Evolutionary conservation across 2,113 vertebrate genomes (phyloP).

Genomic region (Marmota flaviventris): DNA sequence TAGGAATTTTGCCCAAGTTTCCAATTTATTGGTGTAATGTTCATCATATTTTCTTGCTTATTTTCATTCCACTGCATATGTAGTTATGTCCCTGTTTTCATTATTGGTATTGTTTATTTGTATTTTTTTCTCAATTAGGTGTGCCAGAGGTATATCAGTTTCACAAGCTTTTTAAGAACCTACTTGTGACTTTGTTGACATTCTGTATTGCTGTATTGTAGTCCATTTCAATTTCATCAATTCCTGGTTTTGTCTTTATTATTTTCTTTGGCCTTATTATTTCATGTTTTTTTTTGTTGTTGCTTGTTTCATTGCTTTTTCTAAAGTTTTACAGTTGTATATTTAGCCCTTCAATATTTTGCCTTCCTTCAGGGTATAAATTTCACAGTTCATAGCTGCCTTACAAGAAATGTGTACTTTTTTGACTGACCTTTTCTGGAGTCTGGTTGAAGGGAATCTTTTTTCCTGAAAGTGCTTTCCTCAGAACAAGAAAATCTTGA

Average conservation of each 20-base stretch:
- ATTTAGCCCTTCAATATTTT: not conserved
- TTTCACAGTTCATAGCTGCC: not conserved
- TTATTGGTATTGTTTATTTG: not conserved
- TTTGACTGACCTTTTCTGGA: not conserved
- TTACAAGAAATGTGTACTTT: not conserved
- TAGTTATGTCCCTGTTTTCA: not conserved
- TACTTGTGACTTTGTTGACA: not conserved
- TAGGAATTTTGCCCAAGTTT: not conserved
- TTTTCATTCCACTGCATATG: not conserved
- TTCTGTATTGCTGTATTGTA: not conserved
- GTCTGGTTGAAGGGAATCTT: not conserved
- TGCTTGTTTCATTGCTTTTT: not conserved
- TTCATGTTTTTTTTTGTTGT: not conserved
- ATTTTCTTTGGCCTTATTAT: constrained; percentile 9
- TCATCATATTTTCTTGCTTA: not conserved
- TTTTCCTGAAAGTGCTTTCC: not conserved
- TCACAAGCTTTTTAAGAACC: not conserved
- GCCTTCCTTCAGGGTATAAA: not conserved
- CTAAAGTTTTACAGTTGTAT: not conserved
- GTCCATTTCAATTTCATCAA: not conserved
- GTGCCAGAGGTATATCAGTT: not conserved
- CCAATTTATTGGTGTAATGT: not conserved
- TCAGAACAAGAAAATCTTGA: not conserved
- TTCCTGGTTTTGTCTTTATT: constrained; percentile 7
- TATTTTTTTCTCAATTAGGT: not conserved